These are phyloP conservation scores for Phenganax marumi DNA, from an alignment of 92 coral and sea anemone species.

Conservation along the genomic window DNA sequence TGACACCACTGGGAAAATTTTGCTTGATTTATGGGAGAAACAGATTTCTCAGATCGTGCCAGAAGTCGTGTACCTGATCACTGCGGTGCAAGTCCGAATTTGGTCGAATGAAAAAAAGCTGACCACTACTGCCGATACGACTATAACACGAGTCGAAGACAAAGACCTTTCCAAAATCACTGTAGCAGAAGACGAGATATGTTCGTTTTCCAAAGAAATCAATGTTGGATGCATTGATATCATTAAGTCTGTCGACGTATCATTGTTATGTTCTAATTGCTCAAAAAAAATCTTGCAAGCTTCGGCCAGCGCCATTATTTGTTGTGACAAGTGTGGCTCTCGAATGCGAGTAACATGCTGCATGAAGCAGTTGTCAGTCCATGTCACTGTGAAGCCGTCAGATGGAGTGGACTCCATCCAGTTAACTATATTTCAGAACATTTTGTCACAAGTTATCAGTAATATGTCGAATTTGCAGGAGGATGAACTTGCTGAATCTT, in stretches of 20 bases:
- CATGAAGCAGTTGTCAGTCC: not conserved
- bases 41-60: slow-evolving; percentile 1
- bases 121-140: slow-evolving; percentile 1
- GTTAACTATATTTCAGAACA: not conserved
- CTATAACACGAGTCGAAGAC: slow-evolving; percentile 13
- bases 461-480: not conserved
- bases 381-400: not conserved
- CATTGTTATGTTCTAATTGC: slow-evolving; percentile 13
- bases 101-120: slow-evolving; percentile 25
- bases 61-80: slow-evolving; percentile 11
- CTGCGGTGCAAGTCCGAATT: slow-evolving; percentile 25
- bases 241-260: not conserved
- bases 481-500: slow-evolving; percentile 9
- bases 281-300: slow-evolving; percentile 8
- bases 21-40: slow-evolving; percentile 12
- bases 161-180: slow-evolving; percentile 17
- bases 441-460: not conserved
- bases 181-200: not conserved
- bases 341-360: slow-evolving; percentile 15
- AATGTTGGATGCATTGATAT: slow-evolving; percentile 22
- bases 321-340: slow-evolving; percentile 20
- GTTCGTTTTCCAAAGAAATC: slow-evolving; percentile 3
- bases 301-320: slow-evolving; percentile 4
- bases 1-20: not conserved
- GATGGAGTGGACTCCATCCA: not conserved